Evolutionary conservation across 64 coral and sea anemone genomes (phyloP).

Genomic region (Astreopora myriophthalma): DNA sequence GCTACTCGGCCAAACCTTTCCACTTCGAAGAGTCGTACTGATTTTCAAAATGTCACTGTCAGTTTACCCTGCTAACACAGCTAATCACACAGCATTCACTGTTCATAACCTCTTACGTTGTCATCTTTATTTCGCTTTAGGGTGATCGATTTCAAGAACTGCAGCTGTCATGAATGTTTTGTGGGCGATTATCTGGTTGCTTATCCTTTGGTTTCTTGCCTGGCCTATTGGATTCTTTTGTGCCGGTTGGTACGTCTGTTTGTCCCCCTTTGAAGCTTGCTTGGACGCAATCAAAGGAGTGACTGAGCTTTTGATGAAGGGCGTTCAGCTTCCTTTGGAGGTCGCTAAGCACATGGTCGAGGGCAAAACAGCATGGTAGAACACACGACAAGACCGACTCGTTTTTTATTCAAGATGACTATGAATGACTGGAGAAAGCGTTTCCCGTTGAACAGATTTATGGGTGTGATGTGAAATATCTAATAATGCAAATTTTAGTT

Average conservation of each 20-base stretch:
- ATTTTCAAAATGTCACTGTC: no score
- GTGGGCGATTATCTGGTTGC: slow-evolving; percentile 76
- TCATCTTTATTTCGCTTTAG: background rate
- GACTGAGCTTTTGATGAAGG: slow-evolving; percentile 65
- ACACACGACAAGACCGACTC: background rate
- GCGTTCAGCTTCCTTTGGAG: slow-evolving; percentile 55
- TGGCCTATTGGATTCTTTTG: slow-evolving; percentile 77
- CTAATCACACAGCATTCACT: no score
- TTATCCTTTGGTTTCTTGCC: slow-evolving; percentile 64
- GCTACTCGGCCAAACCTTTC: no score
- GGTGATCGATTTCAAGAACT: background rate
- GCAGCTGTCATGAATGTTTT: slow-evolving; percentile 61
- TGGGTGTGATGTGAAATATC: no score
- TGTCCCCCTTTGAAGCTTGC: slow-evolving; percentile 73
- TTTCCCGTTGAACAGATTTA: no score
- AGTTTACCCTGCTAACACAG: no score
- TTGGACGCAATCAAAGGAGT: slow-evolving; percentile 57
- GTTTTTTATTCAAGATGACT: background rate
- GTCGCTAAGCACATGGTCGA: slow-evolving; percentile 78
- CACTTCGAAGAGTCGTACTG: no score
- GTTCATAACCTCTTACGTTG: no score
- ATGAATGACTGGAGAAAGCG: background rate
- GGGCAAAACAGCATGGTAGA: slow-evolving; percentile 57
- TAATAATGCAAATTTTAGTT: no score
- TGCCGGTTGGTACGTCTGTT: slow-evolving; percentile 73